These are phyloP conservation scores for Phalangium opilio DNA, from an alignment of 2,888 invertebrate genomes.

Conservation along the genomic window DNA sequence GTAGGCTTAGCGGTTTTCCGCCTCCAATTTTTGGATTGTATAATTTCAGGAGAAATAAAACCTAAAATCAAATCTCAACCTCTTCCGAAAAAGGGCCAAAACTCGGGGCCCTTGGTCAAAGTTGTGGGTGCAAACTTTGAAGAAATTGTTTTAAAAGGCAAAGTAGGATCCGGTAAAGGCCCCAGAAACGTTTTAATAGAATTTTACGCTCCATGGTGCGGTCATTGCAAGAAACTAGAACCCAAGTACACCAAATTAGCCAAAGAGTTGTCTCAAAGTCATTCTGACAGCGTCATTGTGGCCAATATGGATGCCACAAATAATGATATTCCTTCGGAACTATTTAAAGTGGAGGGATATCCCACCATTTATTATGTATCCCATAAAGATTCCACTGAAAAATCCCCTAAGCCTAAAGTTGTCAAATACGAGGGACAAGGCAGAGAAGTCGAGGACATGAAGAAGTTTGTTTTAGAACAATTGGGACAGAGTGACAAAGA, in stretches of 20 bases:
- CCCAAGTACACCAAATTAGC: conserved; percentile 34
- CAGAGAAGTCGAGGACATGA: too few species aligned
- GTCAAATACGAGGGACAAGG: too few species aligned
- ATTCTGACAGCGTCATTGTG: conserved; percentile 23
- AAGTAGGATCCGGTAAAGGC: conserved; percentile 1
- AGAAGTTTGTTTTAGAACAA: too few species aligned
- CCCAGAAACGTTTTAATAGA: conserved; percentile 39
- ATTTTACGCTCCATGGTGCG: conserved; percentile 44
- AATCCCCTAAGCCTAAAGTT: too few species aligned
- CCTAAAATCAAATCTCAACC: conserved; percentile 14
- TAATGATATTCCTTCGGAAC: conserved; percentile 27
- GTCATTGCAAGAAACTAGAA: conserved; percentile 40
- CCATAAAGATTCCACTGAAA: too few species aligned
- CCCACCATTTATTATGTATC: conserved; percentile 34
- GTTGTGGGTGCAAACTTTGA: conserved; percentile 41
- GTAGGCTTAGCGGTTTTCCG: too few species aligned
- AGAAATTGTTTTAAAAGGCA: conserved; percentile 33
- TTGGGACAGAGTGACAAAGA: too few species aligned
- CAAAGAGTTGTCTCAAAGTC: conserved; percentile 24
- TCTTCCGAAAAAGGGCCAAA: conserved; percentile 8
- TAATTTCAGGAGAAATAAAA: conserved; percentile 10
- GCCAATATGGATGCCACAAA: conserved; percentile 30
- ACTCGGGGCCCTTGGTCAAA: conserved; percentile 34
- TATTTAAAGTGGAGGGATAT: conserved; percentile 26
- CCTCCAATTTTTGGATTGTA: background rate